Evolutionary conservation across 1,140 invertebrate genomes (phyloP), one percentile per base, ranked within the genome.

Genomic region (Cheumatopsyche charites): DNA sequence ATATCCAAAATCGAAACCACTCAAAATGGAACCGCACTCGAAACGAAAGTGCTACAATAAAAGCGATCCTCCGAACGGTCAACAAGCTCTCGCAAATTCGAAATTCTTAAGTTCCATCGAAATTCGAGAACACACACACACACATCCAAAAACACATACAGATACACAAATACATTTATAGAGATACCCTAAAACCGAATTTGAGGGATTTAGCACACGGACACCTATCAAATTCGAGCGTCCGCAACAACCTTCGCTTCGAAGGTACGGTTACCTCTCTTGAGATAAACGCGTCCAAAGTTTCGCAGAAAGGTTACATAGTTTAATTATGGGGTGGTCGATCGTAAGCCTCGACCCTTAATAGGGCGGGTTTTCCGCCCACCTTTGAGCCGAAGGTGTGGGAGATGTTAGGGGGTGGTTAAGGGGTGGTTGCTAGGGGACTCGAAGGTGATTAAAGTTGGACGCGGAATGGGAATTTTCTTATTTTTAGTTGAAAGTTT

Each of bases 221-320:
- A 71, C 70, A 52, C 70, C 61, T 71, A 71, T 71, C 62, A 65
- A 71, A 71, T 63, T 58, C 47, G 55, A 23, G 4, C 21, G 19
- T 58, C 19, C 55, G 15, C 58, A 62, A 72, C 61, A 73, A 70
- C 62, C 72, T 73, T 73, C 63, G 58, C 29, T 3, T 9, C 29
- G 72, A 73, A 58, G 67, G 26, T 72, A 66, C 70, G 19, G 47
- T 72, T 72, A 65, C 71, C 70, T 75, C 73, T 74, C 73, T 69
- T 75, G 73, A 75, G 73, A 75, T 75, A 72, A 75, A 70, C 65
- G 52, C 55, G 66, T 72, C 63, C 70, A 72, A 75, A 75, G 70
- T 75, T 71, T 75, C 70, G 58, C 70, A 75, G 73, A 74, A 75
- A 75, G 66, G 73, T 72, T 75, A 66, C 55, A 66, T 72, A 72